phyloP scores from a whole-genome alignment of 1,140 invertebrate species.

The Polypedilum pembai region DNA sequence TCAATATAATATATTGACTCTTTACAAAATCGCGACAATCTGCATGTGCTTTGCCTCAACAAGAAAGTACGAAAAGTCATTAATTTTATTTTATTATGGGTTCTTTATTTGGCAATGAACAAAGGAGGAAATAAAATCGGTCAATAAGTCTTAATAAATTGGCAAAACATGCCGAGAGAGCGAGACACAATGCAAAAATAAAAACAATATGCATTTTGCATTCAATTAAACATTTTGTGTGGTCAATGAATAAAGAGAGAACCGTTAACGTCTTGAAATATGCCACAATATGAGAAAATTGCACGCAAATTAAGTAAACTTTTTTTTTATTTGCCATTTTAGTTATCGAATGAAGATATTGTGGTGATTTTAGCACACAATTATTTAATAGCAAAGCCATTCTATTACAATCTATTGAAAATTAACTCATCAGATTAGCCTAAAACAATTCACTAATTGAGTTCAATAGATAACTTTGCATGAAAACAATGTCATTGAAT shows the following conservation, averaged over 20 bases:
- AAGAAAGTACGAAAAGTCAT: constrained; percentile 8
- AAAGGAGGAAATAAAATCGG: constrained; percentile 11
- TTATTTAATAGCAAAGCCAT: no score
- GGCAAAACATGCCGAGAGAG: neutral
- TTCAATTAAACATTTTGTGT: constrained; percentile 16
- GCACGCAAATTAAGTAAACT: neutral
- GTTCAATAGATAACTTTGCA: no score
- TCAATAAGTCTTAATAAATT: neutral
- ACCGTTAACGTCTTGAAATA: neutral
- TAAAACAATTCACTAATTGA: no score
- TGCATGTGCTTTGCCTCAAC: neutral
- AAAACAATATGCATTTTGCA: constrained; percentile 11
- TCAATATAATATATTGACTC: no score
- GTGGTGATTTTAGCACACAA: no score
- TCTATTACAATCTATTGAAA: no score
- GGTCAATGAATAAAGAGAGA: neutral
- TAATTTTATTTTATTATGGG: constrained; percentile 14
- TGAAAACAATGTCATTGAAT: no score
- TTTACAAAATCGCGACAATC: no score
- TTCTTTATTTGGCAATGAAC: constrained; percentile 17
- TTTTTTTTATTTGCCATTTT: no score
- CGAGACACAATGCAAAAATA: constrained; percentile 5
- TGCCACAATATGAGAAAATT: neutral
- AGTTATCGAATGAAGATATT: no score
- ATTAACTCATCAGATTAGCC: no score